Conservation (phyloP, 2,888 invertebrate genomes). For the Globia sparganii region DNA sequence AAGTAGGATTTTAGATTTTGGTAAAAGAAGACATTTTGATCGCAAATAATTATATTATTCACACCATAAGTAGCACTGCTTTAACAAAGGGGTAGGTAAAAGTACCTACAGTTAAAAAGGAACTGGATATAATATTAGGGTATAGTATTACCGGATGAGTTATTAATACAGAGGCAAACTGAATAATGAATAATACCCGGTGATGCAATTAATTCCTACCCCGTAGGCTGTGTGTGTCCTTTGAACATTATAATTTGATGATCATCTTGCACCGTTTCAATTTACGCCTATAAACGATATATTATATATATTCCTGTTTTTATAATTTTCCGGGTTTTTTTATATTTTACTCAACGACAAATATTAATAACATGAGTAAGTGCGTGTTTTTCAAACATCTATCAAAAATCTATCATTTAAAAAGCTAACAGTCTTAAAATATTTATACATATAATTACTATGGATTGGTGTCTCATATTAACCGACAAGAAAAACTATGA, state of each 20-base stretch:
- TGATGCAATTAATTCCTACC: slow-evolving; percentile 5
- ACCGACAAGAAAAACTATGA: background rate
- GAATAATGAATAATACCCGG: background rate
- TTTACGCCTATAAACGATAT: background rate
- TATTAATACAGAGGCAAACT: background rate
- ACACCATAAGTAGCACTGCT: background rate
- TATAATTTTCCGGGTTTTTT: background rate
- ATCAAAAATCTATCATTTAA: too few relatives aligned
- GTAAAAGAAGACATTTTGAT: background rate
- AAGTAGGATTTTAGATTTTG: background rate
- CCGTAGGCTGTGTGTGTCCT: background rate
- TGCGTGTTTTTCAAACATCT: background rate
- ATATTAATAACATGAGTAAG: background rate
- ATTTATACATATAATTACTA: background rate
- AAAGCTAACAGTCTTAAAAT: too few relatives aligned
- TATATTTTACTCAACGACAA: background rate
- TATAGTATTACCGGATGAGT: slow-evolving; percentile 2
- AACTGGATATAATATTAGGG: background rate
- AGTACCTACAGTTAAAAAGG: background rate
- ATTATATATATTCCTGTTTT: too few relatives aligned
- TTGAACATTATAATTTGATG: background rate
- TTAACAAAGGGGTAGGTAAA: background rate
- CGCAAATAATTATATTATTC: background rate
- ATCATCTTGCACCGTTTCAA: slow-evolving; percentile 14
- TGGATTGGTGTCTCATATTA: too few relatives aligned